Conservation (phyloP, 1,140 invertebrate species). For the Eupeodes corollae region DNA sequence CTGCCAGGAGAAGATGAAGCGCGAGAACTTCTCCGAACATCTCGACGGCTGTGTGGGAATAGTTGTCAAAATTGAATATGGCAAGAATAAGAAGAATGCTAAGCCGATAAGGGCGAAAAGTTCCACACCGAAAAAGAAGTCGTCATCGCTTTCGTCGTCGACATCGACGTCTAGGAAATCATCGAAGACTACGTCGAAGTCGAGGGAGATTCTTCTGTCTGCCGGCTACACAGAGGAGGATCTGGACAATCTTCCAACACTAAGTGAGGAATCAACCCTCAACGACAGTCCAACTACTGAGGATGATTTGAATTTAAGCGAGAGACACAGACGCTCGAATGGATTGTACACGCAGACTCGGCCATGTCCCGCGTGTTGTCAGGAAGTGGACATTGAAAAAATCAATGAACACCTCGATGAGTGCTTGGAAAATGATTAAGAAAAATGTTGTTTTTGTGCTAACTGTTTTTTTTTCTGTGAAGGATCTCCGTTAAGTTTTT, state of each 20-base stretch:
- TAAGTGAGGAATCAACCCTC: constrained; percentile 9
- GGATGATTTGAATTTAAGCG: constrained; percentile 10
- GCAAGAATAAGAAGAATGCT: constrained; percentile 4
- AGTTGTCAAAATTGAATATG: constrained; percentile 10
- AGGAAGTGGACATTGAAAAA: constrained; percentile 36
- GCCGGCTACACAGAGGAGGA: constrained; percentile 18
- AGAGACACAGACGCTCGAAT: constrained; percentile 17
- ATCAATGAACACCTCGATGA: constrained; percentile 50
- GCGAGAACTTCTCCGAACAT: constrained; percentile 20
- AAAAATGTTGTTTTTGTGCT: no score
- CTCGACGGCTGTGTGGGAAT: constrained; percentile 29
- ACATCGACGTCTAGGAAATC: not conserved
- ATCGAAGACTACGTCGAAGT: no score
- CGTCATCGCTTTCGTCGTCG: no score
- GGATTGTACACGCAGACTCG: constrained; percentile 14
- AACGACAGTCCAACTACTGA: constrained; percentile 9
- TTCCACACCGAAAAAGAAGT: not conserved
- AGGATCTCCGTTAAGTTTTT: no score
- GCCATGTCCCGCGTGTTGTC: constrained; percentile 51
- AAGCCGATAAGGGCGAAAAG: constrained; percentile 1
- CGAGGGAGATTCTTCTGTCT: constrained; percentile 10
- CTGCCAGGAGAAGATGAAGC: constrained; percentile 27
- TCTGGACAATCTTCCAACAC: constrained; percentile 6
- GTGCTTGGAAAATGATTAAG: not conserved
- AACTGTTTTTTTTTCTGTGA: no score